phyloP scores from a whole-genome alignment of 2,797 vertebrate genomes.

The Lutjanus campechanus region DNA sequence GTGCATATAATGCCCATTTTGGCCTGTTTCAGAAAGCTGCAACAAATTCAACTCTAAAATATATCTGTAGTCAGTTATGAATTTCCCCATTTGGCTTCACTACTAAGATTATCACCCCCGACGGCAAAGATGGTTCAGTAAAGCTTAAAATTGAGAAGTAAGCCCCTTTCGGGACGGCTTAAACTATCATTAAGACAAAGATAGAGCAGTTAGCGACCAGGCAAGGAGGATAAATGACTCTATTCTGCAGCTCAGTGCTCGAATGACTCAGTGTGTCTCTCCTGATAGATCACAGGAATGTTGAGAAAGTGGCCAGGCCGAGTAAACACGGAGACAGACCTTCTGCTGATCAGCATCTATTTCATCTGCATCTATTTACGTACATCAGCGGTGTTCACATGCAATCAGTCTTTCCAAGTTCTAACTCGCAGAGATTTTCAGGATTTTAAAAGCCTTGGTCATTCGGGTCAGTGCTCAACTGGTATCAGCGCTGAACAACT shows the following conservation, averaged over 20 bases:
- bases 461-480: not conserved
- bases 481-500: not conserved
- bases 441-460: not conserved
- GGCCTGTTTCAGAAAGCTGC: not conserved
- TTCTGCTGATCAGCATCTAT: constrained; percentile 10
- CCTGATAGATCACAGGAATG: constrained; percentile 2
- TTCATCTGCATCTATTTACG: not conserved
- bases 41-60: constrained; percentile 20
- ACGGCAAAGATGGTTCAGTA: constrained; percentile 10
- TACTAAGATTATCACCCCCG: not conserved
- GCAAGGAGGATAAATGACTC: constrained; percentile 35
- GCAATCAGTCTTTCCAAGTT: not conserved
- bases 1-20: not conserved
- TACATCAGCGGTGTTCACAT: not conserved
- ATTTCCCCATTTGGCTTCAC: not conserved
- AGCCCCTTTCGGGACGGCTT: not conserved
- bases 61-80: not conserved
- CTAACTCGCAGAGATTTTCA: not conserved
- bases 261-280: constrained; percentile 20
- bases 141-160: constrained; percentile 44
- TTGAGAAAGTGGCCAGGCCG: constrained; percentile 2
- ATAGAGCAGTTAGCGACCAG: constrained; percentile 26
- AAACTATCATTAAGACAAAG: constrained; percentile 37
- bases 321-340: not conserved
- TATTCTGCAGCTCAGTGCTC: constrained; percentile 22